Evolutionary conservation across 2,888 invertebrate genomes (phyloP), one percentile per base, ranked within the genome.

Genomic region (Orthosia gracilis): DNA sequence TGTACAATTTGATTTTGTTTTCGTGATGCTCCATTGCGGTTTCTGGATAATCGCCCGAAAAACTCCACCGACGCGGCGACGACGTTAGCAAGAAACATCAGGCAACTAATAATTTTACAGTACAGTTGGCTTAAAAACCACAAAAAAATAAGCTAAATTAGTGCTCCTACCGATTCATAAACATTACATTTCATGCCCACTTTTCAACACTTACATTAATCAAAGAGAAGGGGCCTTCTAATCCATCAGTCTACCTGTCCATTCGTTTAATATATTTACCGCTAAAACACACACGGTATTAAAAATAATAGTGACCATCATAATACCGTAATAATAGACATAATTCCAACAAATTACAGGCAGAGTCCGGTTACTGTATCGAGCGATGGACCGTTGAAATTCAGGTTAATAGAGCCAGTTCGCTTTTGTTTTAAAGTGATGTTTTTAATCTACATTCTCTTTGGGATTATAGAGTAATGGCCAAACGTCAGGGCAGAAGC

Each of bases 281-380:
- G 84, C 65, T 83, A 71, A 83, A 82, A 81, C 77, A 78, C 66
- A 78, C 67, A 69, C 64, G 17, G 13, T 70, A 80, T 76, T 75
- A 68, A 80, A 80, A 69, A 21, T 80, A 76, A 84, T 52, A 50
- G 21, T 55, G 15, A 17, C 68, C 59, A 69, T 80, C 50, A 83
- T 23, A 64, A 3, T 73, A 80, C 82, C 84, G 82, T 66, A 82
- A 76, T 82, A 80, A 69, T 80, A 67, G 71, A 75, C 65, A 80
- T 73, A 66, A 78, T 78, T 58, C 47, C 58, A 40, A 66, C 57
- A 54, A 80, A 80, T 76, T 62, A 82, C 66, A 21, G 0, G 1
- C 50, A 40, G 26, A 58, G 17, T 63, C 52, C 68, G n/a, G 57
- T 40, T 65, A 65, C 62, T 62, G 74, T 74, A 77, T 62, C 31